These are phyloP conservation scores for Spea hammondii DNA, from an alignment of 2,797 vertebrate genomes.

Conservation along the genomic window DNA sequence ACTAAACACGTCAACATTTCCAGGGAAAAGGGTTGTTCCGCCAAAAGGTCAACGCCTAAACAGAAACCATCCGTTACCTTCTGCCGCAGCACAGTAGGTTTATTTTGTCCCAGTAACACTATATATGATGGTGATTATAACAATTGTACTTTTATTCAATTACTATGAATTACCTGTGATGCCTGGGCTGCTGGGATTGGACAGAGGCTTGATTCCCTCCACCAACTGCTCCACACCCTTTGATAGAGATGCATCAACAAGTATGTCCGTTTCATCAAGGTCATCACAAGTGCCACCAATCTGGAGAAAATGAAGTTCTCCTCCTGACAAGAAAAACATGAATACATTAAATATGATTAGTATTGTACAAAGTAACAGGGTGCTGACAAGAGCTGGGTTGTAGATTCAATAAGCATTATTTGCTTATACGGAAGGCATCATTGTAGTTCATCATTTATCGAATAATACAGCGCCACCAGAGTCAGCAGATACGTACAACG, in stretches of 20 bases:
- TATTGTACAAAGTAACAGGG: too few species aligned
- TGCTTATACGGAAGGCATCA: too few species aligned
- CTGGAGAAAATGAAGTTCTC: constrained; percentile 99
- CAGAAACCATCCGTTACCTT: not conserved
- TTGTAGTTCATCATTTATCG: too few species aligned
- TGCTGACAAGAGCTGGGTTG: too few species aligned
- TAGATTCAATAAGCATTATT: too few species aligned
- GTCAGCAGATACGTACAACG: too few species aligned
- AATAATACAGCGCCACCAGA: too few species aligned
- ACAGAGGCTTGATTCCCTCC: constrained; percentile 88
- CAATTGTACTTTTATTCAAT: not conserved
- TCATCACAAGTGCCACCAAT: constrained; percentile 98
- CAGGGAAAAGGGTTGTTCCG: constrained; percentile 87
- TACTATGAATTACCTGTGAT: constrained; percentile 80
- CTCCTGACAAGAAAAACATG: constrained; percentile 70
- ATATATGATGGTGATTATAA: not conserved
- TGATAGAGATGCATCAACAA: constrained; percentile 93
- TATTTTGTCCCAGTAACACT: not conserved
- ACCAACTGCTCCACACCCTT: constrained; percentile 89
- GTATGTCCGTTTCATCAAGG: constrained; percentile 94
- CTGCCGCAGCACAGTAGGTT: too few species aligned
- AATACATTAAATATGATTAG: too few species aligned
- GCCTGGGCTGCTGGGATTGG: constrained; percentile 94
- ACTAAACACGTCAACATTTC: constrained; percentile 92
- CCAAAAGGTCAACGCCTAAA: constrained; percentile 91